These are phyloP conservation scores for Macrosoma leucophasiata DNA, from an alignment of 2,888 invertebrate genomes.

Conservation along the genomic window DNA sequence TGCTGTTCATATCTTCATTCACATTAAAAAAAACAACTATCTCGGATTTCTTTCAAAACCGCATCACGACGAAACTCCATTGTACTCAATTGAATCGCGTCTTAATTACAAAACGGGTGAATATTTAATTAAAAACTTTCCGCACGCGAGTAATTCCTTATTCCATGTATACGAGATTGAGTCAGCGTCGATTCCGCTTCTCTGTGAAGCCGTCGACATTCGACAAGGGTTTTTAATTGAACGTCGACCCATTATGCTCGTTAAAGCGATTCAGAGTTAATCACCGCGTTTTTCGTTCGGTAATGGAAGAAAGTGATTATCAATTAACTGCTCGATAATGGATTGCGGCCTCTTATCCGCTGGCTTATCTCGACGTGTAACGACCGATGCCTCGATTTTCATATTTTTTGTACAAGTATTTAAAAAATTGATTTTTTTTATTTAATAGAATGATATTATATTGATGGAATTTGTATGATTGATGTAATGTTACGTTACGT, in stretches of 20 bases:
- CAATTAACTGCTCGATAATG: conserved; percentile 73
- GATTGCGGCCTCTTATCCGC: conserved; percentile 68
- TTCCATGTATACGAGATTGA: conserved; percentile 72
- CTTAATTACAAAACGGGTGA: conserved; percentile 72
- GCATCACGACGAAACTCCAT: conserved; percentile 51
- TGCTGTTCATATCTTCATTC: conserved; percentile 26
- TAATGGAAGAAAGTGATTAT: conserved; percentile 76
- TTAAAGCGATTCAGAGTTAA: conserved; percentile 72
- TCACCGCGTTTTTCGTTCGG: conserved; percentile 70
- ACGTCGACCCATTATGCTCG: conserved; percentile 69
- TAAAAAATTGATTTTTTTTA: too few species aligned
- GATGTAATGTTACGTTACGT: too few species aligned
- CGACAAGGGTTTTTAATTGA: conserved; percentile 74
- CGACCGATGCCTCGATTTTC: conserved; percentile 44
- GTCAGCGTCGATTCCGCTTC: conserved; percentile 64
- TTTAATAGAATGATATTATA: too few species aligned
- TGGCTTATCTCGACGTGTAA: conserved; percentile 61
- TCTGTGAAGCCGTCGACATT: conserved; percentile 62
- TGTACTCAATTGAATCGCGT: conserved; percentile 63
- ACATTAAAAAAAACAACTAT: conserved; percentile 38
- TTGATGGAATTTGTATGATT: too few species aligned
- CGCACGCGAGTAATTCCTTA: conserved; percentile 71
- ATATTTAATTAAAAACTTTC: conserved; percentile 74
- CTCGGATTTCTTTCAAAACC: conserved; percentile 54
- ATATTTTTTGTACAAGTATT: too few species aligned